Evolutionary conservation across 64 coral and sea anemone genomes (phyloP), one percentile per base, ranked within the genome.

Genomic region (Dendrophyllia cribrosa): DNA sequence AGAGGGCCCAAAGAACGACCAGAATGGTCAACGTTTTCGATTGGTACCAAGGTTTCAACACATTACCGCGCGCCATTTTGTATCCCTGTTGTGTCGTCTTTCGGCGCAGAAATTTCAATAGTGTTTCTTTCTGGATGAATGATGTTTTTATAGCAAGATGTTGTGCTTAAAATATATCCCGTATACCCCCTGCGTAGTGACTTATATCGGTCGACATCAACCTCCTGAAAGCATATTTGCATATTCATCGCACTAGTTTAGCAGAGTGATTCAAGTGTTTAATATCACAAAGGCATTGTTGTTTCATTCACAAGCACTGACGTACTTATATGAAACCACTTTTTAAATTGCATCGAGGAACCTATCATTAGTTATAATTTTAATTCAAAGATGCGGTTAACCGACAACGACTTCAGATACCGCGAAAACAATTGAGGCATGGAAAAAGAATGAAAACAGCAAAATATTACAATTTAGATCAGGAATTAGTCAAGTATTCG

Each of bases 21-120:
- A 99, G 80, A 59, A 99, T 88, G 69, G 88, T 96, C 16, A 92
- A 74, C 10, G 91, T 93, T 85, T 93, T 93, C 20, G 97, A 99
- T 23, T 95, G 91, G 62, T 96, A 89, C 97, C 97, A 99, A 17
- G 94, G 91, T 59, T 96, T 96, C 47, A 76, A 66, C 2, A 86
- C 43, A 43, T 74, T 49, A 63, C 72, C 50, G 26, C 93, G 74
- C 63, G 49, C 81, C 90, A 93, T 92, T 4, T 52, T 91, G 24
- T 58, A 10, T 15, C 79, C 75, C 51, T n/a, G 22, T 44, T 78
- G 62, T 45, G 20, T 34, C 43, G 75, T 44, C 51, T 63, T 16
- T 22, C 82, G 79, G 7, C 65, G 76, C 75, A 61, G 64, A 75
- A 55, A 76, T 59, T 68, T 87, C 79, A 61, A 11, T 3, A 80